Evolutionary conservation across 2,888 invertebrate genomes (phyloP).

Genomic region (Orthosia cruda): DNA sequence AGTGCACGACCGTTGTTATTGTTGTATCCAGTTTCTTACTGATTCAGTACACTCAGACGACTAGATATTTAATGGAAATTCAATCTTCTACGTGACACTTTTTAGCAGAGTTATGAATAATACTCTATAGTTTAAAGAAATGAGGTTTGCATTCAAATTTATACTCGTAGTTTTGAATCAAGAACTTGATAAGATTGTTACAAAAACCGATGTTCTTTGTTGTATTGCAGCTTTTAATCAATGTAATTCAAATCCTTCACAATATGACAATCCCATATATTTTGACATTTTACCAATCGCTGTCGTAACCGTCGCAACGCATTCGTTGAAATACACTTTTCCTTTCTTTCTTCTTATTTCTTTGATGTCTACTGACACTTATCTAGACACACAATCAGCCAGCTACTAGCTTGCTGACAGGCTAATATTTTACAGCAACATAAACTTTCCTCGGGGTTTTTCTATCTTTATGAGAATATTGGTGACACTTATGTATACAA

Average conservation of each 20-base stretch:
- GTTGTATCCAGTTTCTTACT: conserved; percentile 36
- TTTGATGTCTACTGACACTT: too few species aligned
- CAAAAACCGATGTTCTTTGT: background rate
- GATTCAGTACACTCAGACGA: conserved; percentile 19
- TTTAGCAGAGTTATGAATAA: conserved; percentile 13
- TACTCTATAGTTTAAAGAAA: conserved; percentile 10
- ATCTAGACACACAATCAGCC: too few species aligned
- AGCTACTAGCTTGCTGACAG: too few species aligned
- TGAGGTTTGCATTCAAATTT: conserved; percentile 28
- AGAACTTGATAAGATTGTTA: background rate
- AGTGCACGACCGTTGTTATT: conserved; percentile 35
- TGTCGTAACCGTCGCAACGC: too few species aligned
- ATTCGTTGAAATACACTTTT: too few species aligned
- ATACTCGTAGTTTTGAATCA: background rate
- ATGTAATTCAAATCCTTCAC: too few species aligned
- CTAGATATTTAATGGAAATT: conserved; percentile 47
- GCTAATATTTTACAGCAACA: too few species aligned
- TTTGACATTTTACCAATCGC: too few species aligned
- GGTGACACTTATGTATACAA: background rate
- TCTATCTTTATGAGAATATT: too few species aligned
- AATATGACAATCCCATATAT: too few species aligned
- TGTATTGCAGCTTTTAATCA: background rate
- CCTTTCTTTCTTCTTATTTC: too few species aligned
- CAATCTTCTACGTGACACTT: conserved; percentile 59
- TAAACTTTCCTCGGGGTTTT: too few species aligned